These are phyloP conservation scores for Ganaspis sp. DNA, from an alignment of 1,140 invertebrate genomes.

Conservation along the genomic window DNA sequence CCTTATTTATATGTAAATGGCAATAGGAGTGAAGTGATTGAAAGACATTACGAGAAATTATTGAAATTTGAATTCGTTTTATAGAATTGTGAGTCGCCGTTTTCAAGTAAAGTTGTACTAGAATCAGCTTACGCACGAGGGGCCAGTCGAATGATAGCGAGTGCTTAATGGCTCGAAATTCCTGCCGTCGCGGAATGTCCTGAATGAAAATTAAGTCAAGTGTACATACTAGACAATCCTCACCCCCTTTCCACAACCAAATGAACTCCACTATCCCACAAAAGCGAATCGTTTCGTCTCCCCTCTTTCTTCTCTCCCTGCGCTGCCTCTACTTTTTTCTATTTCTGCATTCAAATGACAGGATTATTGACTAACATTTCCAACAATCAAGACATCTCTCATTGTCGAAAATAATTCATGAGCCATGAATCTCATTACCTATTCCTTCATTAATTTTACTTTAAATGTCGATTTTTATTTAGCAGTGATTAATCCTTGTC, in stretches of 20 bases:
- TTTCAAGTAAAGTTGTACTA: slow-evolving; percentile 29
- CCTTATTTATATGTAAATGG: too few relatives aligned
- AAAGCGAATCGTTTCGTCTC: background rate
- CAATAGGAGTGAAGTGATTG: too few relatives aligned
- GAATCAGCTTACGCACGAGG: slow-evolving; percentile 61
- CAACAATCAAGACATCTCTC: background rate
- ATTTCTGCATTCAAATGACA: slow-evolving; percentile 9
- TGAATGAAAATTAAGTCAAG: slow-evolving; percentile 74
- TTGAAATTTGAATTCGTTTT: background rate
- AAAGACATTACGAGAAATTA: background rate
- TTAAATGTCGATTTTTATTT: background rate
- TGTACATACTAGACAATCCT: slow-evolving; percentile 53
- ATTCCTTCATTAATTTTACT: slow-evolving; percentile 8
- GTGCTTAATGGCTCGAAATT: slow-evolving; percentile 74
- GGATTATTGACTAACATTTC: slow-evolving; percentile 12
- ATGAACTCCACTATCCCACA: slow-evolving; percentile 15
- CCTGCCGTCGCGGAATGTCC: slow-evolving; percentile 67
- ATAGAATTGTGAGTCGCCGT: background rate
- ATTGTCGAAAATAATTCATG: background rate
- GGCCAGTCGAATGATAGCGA: slow-evolving; percentile 70
- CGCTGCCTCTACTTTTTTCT: background rate
- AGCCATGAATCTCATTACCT: background rate
- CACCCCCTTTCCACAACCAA: background rate
- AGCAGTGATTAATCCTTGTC: background rate
- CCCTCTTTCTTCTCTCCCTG: background rate